phyloP scores from a whole-genome alignment of 2,888 invertebrate genomes.

The Molorchus minor region DNA sequence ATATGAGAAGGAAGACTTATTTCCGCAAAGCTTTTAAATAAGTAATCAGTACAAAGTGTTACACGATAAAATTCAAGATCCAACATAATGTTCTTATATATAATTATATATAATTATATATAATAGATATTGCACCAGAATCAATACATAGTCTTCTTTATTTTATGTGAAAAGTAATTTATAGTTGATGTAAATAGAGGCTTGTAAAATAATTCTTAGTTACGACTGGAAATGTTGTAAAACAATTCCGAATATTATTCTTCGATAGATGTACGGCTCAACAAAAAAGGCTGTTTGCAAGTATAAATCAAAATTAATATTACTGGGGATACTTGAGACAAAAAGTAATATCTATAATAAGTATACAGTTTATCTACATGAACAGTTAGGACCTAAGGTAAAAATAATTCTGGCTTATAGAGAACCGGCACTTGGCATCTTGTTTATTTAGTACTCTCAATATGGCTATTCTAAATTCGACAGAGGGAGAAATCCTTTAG shows the following conservation, averaged over 20 bases:
- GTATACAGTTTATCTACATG: no score
- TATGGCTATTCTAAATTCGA: no score
- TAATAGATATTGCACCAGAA: background rate
- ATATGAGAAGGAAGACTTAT: no score
- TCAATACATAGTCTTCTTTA: background rate
- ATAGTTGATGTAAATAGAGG: background rate
- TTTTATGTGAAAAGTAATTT: slow-evolving; percentile 5
- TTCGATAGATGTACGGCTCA: background rate
- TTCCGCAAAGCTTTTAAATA: background rate
- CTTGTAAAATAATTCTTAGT: slow-evolving; percentile 13
- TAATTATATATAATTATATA: no score
- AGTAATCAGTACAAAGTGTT: background rate
- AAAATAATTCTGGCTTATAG: no score
- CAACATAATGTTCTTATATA: background rate
- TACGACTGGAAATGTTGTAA: slow-evolving; percentile 6
- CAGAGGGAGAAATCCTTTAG: no score
- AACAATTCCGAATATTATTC: slow-evolving; percentile 11
- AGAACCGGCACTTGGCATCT: no score
- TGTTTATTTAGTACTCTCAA: no score
- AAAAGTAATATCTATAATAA: no score
- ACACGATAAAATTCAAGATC: background rate
- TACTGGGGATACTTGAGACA: no score
- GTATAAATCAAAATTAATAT: slow-evolving; percentile 10
- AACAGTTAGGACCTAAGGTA: no score
- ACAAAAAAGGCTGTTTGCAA: background rate